Base-by-base conservation (phyloP, 2,113 vertebrate species). In the Hippocampus mohnikei region DNA sequence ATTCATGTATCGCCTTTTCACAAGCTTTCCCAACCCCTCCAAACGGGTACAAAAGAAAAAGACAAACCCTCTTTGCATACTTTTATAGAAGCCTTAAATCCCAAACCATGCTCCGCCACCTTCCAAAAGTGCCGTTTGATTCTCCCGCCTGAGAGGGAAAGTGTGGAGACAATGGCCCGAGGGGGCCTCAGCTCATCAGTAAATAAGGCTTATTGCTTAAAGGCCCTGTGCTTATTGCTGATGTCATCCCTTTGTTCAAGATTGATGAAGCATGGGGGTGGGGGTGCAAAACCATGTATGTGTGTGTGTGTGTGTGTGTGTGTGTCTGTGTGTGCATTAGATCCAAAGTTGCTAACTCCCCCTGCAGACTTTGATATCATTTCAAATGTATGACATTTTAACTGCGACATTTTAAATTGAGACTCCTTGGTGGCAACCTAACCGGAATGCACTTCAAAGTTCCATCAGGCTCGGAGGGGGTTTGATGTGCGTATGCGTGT, bases 121-220 rank as follows among this genome's bases (percentile, higher is more conserved):
- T 94, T 90, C 89, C 88, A 82, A 95, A 96, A 95, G 95, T 93
- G 91, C 90, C 85, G 84, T 93, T 90, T 92, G 88, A 89, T 90
- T 91, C 87, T 62, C 74, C 86, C 77, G 81, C 73, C 86, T 84
- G 80, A 68, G 48, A 83, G 85, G 90, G 88, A 92, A 94, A 92
- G 92, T 90, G 91, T 84, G 89, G 91, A 94, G 92, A 91, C 88
- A 86, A 91, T 86, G 11, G 84, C 86, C 84, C 93, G 91, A 94
- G 77, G 72, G 83, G 85, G 88, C 91, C 91, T 94, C 93, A 94
- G 94, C 94, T 94, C 91, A 94, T 94, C 92, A 93, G 92, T 93
- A 95, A 95, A 94, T 93, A 92, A 92, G 91, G 88, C 90, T 88
- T 91, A 90, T 91, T 94, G 92, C 93, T 93, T 85, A 87, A 88